Evolutionary conservation across 2,113 vertebrate genomes (phyloP).

Genomic region (Lepisosteus oculatus): DNA sequence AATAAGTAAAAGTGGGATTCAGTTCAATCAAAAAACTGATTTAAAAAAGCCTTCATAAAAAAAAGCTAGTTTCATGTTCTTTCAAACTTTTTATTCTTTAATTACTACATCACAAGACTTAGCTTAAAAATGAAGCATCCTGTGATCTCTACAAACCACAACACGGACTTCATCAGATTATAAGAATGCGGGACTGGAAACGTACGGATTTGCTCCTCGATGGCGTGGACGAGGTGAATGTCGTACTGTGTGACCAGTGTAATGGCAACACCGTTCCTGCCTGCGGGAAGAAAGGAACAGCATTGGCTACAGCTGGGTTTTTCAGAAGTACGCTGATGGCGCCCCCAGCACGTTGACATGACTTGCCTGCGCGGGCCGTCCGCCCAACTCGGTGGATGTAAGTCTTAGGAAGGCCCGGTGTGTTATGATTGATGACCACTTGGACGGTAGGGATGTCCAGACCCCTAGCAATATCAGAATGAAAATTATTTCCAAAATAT

Average conservation of each 20-base stretch:
- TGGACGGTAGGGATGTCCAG: conserved; percentile 92
- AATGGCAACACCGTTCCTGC: conserved; percentile 81
- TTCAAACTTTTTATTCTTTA: too few relatives aligned
- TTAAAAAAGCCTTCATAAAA: too few relatives aligned
- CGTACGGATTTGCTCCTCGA: conserved; percentile 88
- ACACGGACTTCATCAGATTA: too few relatives aligned
- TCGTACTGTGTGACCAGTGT: conserved; percentile 95
- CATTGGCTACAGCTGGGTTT: too few relatives aligned
- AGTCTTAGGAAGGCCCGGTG: conserved; percentile 86
- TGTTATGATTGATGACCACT: conserved; percentile 94
- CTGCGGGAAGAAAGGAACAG: conserved; percentile 46
- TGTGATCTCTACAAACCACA: too few relatives aligned
- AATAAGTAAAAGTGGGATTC: too few relatives aligned
- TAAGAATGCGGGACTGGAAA: conserved; percentile 19
- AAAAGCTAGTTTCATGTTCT: too few relatives aligned
- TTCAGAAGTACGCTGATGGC: background rate
- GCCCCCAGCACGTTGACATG: background rate
- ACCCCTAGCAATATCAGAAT: conserved; percentile 60
- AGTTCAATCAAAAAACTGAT: too few relatives aligned
- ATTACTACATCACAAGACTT: too few relatives aligned
- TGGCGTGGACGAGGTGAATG: conserved; percentile 87
- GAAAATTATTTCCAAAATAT: background rate
- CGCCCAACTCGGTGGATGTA: conserved; percentile 93
- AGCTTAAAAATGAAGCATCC: too few relatives aligned
- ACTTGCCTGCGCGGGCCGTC: conserved; percentile 85